Conservation (phyloP, 2,113 vertebrate species). For the Anoura caudifer region DNA sequence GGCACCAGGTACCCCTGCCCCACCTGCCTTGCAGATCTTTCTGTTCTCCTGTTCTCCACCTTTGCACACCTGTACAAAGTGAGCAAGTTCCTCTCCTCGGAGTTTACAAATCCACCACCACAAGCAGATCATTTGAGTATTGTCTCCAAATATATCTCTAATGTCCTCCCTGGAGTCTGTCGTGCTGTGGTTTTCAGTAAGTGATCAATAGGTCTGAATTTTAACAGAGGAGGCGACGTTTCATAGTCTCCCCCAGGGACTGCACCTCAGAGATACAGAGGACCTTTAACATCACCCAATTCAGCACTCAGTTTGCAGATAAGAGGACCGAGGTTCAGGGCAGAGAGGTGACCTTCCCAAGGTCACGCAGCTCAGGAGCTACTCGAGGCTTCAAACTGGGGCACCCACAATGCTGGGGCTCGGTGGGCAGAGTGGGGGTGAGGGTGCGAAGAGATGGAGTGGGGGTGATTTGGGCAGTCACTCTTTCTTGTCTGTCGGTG, state of each 20-base stretch:
- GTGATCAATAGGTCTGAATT: background rate
- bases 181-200: background rate
- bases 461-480: background rate
- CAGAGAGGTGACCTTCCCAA: background rate
- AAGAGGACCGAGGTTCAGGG: background rate
- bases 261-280: background rate
- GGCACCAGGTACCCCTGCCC: background rate
- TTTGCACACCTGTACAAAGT: background rate
- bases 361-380: background rate
- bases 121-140: background rate
- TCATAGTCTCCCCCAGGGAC: background rate
- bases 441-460: background rate
- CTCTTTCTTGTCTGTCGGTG: background rate
- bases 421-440: fast-evolving
- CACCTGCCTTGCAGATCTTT: fast-evolving
- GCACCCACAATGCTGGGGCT: background rate
- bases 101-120: fast-evolving
- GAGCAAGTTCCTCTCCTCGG: too few relatives aligned
- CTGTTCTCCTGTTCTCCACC: background rate
- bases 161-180: background rate
- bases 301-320: background rate
- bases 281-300: background rate
- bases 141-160: background rate
- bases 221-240: background rate
- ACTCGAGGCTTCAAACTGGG: background rate